phyloP scores from a whole-genome alignment of 1,140 invertebrate species.

The Rhizoglyphus robini region DNA sequence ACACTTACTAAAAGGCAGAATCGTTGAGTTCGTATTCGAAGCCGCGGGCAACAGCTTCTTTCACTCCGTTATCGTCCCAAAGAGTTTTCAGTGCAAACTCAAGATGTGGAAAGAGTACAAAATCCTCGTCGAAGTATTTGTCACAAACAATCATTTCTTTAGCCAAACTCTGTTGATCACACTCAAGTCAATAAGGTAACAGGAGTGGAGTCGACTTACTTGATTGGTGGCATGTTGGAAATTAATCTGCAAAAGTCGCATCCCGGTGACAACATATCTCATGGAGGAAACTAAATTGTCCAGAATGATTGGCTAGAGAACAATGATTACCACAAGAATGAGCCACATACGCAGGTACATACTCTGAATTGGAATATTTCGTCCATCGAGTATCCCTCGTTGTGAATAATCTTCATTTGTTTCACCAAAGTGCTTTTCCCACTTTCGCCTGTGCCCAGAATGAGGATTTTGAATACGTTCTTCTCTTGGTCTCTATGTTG shows the following conservation, averaged over 20 bases:
- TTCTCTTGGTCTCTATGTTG: constrained; percentile 1
- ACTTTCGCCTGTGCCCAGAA: constrained; percentile 47
- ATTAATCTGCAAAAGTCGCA: constrained; percentile 49
- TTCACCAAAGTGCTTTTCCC: constrained; percentile 55
- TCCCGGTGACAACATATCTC: constrained; percentile 52
- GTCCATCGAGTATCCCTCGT: constrained; percentile 52
- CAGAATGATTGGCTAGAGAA: constrained; percentile 43
- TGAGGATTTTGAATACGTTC: constrained; percentile 39
- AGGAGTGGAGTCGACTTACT: constrained; percentile 30
- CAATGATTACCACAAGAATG: background rate
- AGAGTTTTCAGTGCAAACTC: constrained; percentile 30
- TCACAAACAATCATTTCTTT: constrained; percentile 34
- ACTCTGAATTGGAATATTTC: constrained; percentile 46
- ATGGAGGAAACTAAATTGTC: constrained; percentile 52
- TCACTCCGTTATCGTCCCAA: constrained; percentile 42
- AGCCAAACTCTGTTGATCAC: constrained; percentile 35
- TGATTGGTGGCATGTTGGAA: constrained; percentile 46
- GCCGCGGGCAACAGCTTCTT: constrained; percentile 46
- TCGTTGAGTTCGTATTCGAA: constrained; percentile 62
- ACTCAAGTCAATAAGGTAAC: background rate
- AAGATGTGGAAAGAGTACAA: constrained; percentile 31
- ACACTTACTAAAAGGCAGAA: constrained; percentile 52
- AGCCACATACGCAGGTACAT: background rate
- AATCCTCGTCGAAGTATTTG: constrained; percentile 34
- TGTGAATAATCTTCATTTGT: constrained; percentile 62